A percentile compares a stretch with the other conserved stretches of the same genome.
phyloP scores from a whole-genome alignment of 2,888 invertebrate genomes.

The Nomada fucata region DNA sequence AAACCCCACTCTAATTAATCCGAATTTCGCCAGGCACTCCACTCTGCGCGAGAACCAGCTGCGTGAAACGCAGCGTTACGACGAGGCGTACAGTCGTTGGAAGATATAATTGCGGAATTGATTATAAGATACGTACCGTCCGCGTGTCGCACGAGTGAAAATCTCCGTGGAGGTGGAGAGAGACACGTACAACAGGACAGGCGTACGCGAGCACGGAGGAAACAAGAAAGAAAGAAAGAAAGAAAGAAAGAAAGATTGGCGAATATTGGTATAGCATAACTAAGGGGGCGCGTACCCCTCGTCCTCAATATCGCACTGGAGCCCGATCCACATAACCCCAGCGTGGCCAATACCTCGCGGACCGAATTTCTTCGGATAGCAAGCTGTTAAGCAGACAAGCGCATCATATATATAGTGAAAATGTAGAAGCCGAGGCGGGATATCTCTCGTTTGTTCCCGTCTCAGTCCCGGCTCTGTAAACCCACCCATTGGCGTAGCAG shows the following conservation, averaged over 20 bases:
- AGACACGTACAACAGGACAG: neutral
- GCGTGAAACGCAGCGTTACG: neutral
- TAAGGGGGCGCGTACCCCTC: constrained; percentile 81
- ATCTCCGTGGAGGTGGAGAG: neutral
- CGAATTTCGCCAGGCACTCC: neutral
- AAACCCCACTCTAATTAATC: neutral
- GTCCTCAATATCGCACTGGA: constrained; percentile 94
- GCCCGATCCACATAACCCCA: constrained; percentile 93
- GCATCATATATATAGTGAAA: constrained; percentile 79
- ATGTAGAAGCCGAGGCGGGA: constrained; percentile 78
- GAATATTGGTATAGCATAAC: constrained; percentile 57
- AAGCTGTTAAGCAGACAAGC: constrained; percentile 88
- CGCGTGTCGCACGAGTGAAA: neutral
- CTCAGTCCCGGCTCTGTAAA: constrained; percentile 79
- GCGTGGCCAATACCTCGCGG: constrained; percentile 97
- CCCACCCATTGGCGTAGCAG: constrained; percentile 93
- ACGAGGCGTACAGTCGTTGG: no score
- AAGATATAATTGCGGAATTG: no score
- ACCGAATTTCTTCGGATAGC: constrained; percentile 98
- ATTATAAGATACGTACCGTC: no score
- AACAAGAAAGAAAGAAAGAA: neutral
- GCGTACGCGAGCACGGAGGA: neutral
- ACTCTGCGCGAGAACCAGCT: constrained; percentile 1
- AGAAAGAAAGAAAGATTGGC: constrained; percentile 11
- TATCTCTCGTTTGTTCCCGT: constrained; percentile 72